A percentile compares a stretch with the other conserved stretches of the same genome.
phyloP scores from a whole-genome alignment of 1,140 invertebrate genomes.

The Formica selysi region DNA sequence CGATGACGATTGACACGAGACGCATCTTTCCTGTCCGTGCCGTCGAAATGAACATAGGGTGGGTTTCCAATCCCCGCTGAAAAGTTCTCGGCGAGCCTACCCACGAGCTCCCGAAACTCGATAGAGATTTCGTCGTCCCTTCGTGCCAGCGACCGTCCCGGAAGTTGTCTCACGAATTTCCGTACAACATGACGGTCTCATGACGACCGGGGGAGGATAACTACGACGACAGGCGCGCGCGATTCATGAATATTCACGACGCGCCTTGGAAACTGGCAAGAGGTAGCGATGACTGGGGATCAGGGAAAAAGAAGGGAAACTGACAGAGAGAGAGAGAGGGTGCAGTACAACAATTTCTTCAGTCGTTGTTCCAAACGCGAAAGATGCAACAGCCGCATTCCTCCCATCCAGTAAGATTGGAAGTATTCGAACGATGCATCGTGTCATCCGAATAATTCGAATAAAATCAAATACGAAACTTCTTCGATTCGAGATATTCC shows the following conservation, averaged over 20 bases:
- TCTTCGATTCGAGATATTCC: background rate
- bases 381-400: conserved; percentile 33
- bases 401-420: background rate
- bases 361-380: background rate
- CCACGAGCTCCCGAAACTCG: conserved; percentile 28
- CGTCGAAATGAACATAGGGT: conserved; percentile 25
- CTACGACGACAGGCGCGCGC: conserved; percentile 57
- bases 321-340: conserved; percentile 26
- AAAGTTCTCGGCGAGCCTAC: conserved; percentile 39
- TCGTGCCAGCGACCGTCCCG: conserved; percentile 9
- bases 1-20: conserved; percentile 16
- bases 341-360: conserved; percentile 47
- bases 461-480: background rate
- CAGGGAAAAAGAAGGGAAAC: background rate
- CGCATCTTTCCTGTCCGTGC: conserved; percentile 13
- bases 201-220: conserved; percentile 54
- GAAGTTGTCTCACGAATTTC: conserved; percentile 57
- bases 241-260: conserved; percentile 68
- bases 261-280: conserved; percentile 45
- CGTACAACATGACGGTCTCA: conserved; percentile 46
- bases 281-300: conserved; percentile 16
- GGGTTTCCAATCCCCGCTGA: conserved; percentile 19
- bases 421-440: conserved; percentile 1
- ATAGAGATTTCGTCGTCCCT: conserved; percentile 34
- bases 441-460: conserved; percentile 35